These are phyloP conservation scores for Zaprionus ghesquierei DNA, from an alignment of 1,140 invertebrate species.

Conservation along the genomic window DNA sequence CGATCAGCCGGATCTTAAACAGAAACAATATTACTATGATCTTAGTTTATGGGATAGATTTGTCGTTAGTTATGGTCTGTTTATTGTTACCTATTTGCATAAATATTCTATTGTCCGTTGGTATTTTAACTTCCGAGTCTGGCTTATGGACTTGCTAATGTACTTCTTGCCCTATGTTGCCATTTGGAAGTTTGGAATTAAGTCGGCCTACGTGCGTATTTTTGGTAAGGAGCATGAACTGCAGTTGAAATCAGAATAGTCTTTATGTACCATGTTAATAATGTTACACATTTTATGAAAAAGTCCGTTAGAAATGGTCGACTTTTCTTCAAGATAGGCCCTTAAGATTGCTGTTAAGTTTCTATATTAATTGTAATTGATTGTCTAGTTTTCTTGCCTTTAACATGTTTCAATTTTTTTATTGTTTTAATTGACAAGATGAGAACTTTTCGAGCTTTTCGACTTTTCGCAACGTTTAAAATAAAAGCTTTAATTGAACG, in stretches of 20 bases:
- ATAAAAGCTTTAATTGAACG: background rate
- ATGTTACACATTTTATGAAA: background rate
- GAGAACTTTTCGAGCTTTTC: background rate
- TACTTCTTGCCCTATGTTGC: slow-evolving; percentile 79
- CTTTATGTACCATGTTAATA: background rate
- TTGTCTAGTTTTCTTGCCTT: background rate
- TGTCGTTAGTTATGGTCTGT: slow-evolving; percentile 65
- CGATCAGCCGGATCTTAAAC: slow-evolving; percentile 41
- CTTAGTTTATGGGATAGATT: slow-evolving; percentile 71
- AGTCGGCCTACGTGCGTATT: slow-evolving; percentile 73
- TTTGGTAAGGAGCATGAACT: slow-evolving; percentile 63
- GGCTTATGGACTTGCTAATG: slow-evolving; percentile 58
- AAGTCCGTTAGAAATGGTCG: background rate
- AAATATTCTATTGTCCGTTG: slow-evolving; percentile 67
- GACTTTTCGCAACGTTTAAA: background rate
- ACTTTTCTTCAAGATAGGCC: background rate
- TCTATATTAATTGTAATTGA: background rate
- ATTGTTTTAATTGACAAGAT: background rate
- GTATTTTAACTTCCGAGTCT: slow-evolving; percentile 75
- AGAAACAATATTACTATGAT: slow-evolving; percentile 64
- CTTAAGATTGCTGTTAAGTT: background rate
- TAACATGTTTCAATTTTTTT: background rate
- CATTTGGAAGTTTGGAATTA: slow-evolving; percentile 71
- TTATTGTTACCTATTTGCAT: slow-evolving; percentile 70
- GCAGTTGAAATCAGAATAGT: slow-evolving; percentile 47